These are phyloP conservation scores for Sarcophaga variegata DNA, from an alignment of 2,888 invertebrate species.

Conservation along the genomic window DNA sequence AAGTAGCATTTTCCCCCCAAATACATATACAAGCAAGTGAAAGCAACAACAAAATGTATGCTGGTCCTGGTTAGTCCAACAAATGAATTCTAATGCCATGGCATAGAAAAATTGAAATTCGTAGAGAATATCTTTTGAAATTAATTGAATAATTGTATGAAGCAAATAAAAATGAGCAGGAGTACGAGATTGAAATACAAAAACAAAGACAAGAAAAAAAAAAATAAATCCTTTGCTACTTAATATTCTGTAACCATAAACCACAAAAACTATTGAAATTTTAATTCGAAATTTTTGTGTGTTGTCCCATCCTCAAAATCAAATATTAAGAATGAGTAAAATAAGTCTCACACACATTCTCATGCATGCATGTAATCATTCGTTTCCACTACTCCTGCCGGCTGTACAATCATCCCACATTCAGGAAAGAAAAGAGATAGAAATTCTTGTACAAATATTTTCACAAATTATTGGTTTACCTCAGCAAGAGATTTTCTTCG, in stretches of 20 bases:
- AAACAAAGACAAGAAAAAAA: not conserved
- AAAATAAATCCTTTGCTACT: constrained; percentile 17
- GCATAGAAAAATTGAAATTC: not conserved
- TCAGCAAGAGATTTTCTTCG: constrained; percentile 34
- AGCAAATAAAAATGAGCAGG: not conserved
- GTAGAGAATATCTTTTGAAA: constrained; percentile 34
- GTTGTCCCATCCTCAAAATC: constrained; percentile 30
- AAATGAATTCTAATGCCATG: no score
- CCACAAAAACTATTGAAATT: constrained; percentile 54
- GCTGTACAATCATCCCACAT: not conserved
- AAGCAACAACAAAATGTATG: no score
- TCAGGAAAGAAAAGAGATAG: not conserved
- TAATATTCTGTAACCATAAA: constrained; percentile 55
- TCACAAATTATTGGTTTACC: constrained; percentile 48
- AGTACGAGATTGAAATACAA: not conserved
- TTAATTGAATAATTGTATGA: constrained; percentile 53
- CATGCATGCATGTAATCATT: not conserved
- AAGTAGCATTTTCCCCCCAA: constrained; percentile 62
- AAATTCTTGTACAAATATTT: constrained; percentile 38
- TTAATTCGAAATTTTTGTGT: constrained; percentile 49
- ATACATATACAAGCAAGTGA: no score
- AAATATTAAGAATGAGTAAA: constrained; percentile 41
- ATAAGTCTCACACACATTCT: not conserved
- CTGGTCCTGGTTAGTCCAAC: no score
- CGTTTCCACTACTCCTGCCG: not conserved